phyloP scores from a whole-genome alignment of 2,888 invertebrate species.

The Steinernema carpocapsae region DNA sequence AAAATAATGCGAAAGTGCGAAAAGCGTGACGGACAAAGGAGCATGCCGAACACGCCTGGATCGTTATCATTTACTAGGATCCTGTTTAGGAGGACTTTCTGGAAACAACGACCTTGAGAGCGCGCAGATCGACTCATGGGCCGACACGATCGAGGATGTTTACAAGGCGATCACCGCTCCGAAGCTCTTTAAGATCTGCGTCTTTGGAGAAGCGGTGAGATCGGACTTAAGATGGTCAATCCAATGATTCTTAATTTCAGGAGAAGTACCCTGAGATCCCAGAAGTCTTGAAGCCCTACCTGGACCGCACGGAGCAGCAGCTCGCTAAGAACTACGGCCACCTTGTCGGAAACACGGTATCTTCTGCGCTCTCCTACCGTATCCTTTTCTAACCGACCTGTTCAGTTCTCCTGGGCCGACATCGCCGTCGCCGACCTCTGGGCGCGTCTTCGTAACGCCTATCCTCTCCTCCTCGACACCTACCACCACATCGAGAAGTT shows the following conservation, averaged over 20 bases:
- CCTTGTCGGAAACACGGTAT: constrained; percentile 14
- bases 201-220: neutral
- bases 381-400: neutral
- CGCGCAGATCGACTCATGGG: constrained; percentile 13
- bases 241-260: neutral
- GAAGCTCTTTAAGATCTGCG: neutral
- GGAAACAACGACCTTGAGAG: constrained; percentile 9
- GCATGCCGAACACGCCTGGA: too few species aligned
- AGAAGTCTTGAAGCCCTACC: neutral
- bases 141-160: neutral
- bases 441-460: neutral
- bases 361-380: neutral
- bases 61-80: too few species aligned
- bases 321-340: constrained; percentile 10
- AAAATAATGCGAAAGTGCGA: too few species aligned
- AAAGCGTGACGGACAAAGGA: too few species aligned
- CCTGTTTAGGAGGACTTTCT: constrained; percentile 2
- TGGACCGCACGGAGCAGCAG: constrained; percentile 14
- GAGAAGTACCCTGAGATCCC: constrained; percentile 6
- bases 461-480: constrained; percentile 12
- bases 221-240: neutral
- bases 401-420: constrained; percentile 20
- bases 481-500: constrained; percentile 21
- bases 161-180: constrained; percentile 21
- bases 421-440: constrained; percentile 10